phyloP scores from a whole-genome alignment of 2,888 invertebrate genomes.

The Stenichneumon culpator region DNA sequence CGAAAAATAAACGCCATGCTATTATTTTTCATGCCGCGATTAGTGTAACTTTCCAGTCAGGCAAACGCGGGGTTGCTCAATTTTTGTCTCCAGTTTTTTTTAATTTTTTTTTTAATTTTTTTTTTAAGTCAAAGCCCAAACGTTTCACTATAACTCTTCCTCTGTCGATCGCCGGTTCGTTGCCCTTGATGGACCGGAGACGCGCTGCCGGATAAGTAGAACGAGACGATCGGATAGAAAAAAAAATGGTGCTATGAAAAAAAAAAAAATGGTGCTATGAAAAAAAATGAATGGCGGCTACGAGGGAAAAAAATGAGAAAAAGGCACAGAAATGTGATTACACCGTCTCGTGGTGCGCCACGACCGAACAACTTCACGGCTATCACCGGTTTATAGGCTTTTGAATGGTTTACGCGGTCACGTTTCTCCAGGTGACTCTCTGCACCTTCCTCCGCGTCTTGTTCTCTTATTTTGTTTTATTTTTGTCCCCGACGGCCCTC shows the following conservation, averaged over 20 bases:
- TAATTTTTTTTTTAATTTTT: constrained; percentile 27
- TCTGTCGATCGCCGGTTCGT: constrained; percentile 63
- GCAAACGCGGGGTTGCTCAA: too few species aligned
- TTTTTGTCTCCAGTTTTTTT: too few species aligned
- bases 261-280: constrained; percentile 20
- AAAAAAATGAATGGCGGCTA: constrained; percentile 40
- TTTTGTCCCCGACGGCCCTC: constrained; percentile 23
- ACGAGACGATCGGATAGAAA: constrained; percentile 40
- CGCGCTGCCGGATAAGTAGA: constrained; percentile 60
- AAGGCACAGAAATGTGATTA: constrained; percentile 66
- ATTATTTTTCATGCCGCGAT: neutral
- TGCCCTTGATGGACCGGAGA: constrained; percentile 62
- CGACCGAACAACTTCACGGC: constrained; percentile 68
- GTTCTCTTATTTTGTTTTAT: constrained; percentile 39
- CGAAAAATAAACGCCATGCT: constrained; percentile 49
- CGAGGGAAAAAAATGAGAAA: constrained; percentile 23
- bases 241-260: neutral
- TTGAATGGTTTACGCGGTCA: constrained; percentile 69
- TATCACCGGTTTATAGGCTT: constrained; percentile 68
- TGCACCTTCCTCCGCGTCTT: constrained; percentile 40
- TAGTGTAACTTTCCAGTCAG: too few species aligned
- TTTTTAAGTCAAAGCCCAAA: constrained; percentile 1
- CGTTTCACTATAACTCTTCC: neutral
- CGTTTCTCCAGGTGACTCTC: constrained; percentile 48
- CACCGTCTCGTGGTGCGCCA: constrained; percentile 61